These are phyloP conservation scores for Pherbina coryleti DNA, from an alignment of 2,888 invertebrate genomes.

Conservation along the genomic window DNA sequence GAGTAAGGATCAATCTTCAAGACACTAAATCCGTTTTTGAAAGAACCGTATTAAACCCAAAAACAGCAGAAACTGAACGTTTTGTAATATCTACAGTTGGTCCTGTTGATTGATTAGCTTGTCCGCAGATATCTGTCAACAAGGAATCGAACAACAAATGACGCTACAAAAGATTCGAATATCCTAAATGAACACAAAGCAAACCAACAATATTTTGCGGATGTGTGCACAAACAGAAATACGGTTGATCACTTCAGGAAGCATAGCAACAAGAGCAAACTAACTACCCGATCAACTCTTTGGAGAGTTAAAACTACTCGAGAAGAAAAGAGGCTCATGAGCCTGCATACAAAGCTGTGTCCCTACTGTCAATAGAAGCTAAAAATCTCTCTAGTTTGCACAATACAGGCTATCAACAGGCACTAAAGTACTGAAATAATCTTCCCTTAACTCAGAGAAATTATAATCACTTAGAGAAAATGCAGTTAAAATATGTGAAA, in stretches of 20 bases:
- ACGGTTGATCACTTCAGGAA: constrained; percentile 13
- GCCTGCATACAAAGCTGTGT: neutral
- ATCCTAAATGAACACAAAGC: constrained; percentile 7
- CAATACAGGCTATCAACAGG: neutral
- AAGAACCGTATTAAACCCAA: neutral
- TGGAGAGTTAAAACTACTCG: neutral
- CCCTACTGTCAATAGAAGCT: neutral
- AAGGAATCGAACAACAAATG: constrained; percentile 47
- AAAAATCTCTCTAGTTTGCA: neutral
- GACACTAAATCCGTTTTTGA: neutral
- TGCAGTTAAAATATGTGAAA: too few species aligned
- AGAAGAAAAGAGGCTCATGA: neutral
- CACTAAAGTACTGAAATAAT: too few species aligned
- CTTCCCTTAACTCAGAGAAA: too few species aligned
- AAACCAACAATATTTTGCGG: constrained; percentile 23
- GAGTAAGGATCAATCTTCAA: neutral
- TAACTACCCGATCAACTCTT: constrained; percentile 15
- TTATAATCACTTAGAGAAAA: neutral
- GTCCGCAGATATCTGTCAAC: constrained; percentile 66
- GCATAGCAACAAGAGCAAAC: neutral
- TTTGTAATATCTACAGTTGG: neutral
- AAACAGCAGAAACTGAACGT: neutral
- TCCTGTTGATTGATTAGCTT: constrained; percentile 62
- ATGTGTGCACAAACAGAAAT: constrained; percentile 20
- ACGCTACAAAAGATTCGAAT: constrained; percentile 14